Conservation (phyloP, 2,113 vertebrate species). For the Perca schrenkii region DNA sequence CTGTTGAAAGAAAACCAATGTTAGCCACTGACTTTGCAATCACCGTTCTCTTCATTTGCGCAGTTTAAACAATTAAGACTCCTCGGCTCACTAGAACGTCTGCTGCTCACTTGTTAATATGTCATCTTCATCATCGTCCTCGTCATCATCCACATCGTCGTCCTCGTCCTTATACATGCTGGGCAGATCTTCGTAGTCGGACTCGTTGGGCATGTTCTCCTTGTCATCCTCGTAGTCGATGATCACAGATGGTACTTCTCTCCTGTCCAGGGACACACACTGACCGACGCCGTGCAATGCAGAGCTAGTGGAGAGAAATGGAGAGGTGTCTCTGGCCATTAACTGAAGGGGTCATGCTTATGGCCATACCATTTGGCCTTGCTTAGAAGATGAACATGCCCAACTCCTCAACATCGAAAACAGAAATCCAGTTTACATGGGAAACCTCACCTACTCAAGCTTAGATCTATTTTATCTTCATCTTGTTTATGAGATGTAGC, state of each 20-base stretch:
- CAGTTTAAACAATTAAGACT: neutral
- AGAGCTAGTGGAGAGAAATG: constrained; percentile 81
- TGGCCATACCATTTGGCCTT: constrained; percentile 2
- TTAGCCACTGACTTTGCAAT: neutral
- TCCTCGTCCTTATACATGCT: constrained; percentile 94
- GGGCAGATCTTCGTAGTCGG: constrained; percentile 94
- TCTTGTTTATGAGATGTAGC: neutral
- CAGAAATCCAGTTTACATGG: constrained; percentile 21
- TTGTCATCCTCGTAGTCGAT: constrained; percentile 98
- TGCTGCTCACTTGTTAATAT: constrained; percentile 90
- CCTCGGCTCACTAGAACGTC: neutral
- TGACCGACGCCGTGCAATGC: constrained; percentile 89
- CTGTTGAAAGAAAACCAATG: neutral
- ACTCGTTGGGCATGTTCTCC: constrained; percentile 97
- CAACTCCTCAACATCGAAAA: neutral
- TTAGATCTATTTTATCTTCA: neutral
- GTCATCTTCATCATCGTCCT: constrained; percentile 89
- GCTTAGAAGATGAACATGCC: neutral
- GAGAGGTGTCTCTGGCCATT: neutral
- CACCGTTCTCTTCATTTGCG: neutral
- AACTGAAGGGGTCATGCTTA: neutral
- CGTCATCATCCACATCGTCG: constrained; percentile 91
- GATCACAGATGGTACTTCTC: constrained; percentile 95
- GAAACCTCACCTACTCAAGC: constrained; percentile 1
- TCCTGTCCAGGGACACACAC: constrained; percentile 89